Percentiles rank a stretch among this genome's conserved stretches.
Evolutionary conservation across 2,888 invertebrate species (phyloP).

Genomic region (Sphaeridia pumilis): DNA sequence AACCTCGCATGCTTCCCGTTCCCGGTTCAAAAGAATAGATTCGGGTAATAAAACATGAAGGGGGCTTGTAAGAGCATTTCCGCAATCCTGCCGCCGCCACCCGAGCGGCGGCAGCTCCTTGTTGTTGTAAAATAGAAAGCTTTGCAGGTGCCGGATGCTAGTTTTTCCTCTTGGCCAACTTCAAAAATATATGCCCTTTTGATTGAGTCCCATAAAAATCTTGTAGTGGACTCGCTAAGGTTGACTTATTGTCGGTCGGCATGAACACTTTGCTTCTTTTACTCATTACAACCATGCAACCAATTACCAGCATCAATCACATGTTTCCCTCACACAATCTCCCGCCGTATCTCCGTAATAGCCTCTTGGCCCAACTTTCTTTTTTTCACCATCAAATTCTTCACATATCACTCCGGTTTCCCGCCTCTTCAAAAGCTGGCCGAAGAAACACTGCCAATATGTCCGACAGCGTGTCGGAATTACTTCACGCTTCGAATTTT

Average conservation of each 20-base stretch:
- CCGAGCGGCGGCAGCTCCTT: not conserved
- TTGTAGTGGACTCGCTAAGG: not conserved
- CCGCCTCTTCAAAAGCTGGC: too few relatives aligned
- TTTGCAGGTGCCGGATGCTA: not conserved
- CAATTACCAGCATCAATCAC: constrained; percentile 4
- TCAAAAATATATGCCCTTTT: constrained; percentile 5
- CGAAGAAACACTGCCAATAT: too few relatives aligned
- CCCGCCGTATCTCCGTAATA: not conserved
- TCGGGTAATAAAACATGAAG: constrained; percentile 2
- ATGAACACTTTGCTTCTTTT: not conserved
- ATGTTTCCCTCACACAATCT: constrained; percentile 1
- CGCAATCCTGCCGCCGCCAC: not conserved
- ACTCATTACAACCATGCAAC: constrained; percentile 4
- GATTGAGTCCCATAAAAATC: constrained; percentile 4
- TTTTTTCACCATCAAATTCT: too few relatives aligned
- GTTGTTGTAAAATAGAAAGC: too few relatives aligned
- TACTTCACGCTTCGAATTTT: too few relatives aligned
- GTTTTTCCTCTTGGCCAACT: not conserved
- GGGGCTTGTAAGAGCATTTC: not conserved
- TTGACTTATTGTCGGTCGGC: not conserved
- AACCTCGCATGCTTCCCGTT: too few relatives aligned
- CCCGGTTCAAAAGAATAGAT: too few relatives aligned
- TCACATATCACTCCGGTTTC: too few relatives aligned
- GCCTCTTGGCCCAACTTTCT: too few relatives aligned
- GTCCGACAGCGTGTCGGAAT: too few relatives aligned